Percentiles rank a stretch among this genome's conserved stretches.
Conservation (phyloP, 1,140 invertebrate species). For the Bombus superbus region DNA sequence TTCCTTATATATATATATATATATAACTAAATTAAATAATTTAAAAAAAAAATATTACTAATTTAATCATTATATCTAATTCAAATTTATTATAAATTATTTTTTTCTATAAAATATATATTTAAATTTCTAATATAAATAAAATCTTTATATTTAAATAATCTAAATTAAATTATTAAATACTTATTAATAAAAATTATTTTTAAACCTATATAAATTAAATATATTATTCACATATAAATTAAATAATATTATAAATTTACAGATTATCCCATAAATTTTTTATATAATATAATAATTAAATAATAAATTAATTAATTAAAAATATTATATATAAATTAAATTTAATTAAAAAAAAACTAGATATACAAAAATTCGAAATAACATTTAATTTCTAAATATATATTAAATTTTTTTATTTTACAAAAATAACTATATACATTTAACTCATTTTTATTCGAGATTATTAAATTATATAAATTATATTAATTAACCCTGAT, state of each 20-base stretch:
- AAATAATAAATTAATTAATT: conserved; percentile 31
- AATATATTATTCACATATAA: too few species aligned
- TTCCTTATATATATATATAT: conserved; percentile 28
- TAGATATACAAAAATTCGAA: conserved; percentile 86
- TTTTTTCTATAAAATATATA: conserved; percentile 31
- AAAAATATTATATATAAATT: conserved; percentile 79
- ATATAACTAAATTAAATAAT: too few species aligned
- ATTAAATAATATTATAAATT: conserved; percentile 12
- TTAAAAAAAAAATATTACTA: conserved; percentile 80
- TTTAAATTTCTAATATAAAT: too few species aligned
- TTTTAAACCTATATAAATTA: too few species aligned
- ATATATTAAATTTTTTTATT: conserved; percentile 83
- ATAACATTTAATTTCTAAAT: conserved; percentile 85
- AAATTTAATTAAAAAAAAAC: conserved; percentile 86
- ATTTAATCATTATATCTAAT: conserved; percentile 83
- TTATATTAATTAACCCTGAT: conserved; percentile 85
- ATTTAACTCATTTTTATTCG: conserved; percentile 83
- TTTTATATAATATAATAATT: conserved; percentile 54
- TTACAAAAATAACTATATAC: conserved; percentile 78
- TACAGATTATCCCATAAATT: conserved; percentile 30
- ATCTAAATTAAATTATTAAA: too few species aligned
- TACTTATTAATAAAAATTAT: not conserved
- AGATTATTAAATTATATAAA: conserved; percentile 75
- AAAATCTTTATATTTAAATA: too few species aligned
- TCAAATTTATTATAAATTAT: conserved; percentile 22